phyloP scores from a whole-genome alignment of 2,113 vertebrate genomes.

The Phalacrocorax brasilianus region DNA sequence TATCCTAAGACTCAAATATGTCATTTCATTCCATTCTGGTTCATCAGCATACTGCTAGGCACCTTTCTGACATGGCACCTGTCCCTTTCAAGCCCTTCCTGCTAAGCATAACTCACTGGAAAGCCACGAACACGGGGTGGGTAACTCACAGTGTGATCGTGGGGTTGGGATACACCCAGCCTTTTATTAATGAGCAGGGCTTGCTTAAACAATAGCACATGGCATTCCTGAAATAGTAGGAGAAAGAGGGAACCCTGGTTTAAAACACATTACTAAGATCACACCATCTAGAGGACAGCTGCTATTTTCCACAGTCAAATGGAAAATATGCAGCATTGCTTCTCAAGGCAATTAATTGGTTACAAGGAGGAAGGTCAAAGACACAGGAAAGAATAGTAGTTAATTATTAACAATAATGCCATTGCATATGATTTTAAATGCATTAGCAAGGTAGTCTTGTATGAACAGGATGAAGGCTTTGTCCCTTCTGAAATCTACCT shows the following conservation, averaged over 20 bases:
- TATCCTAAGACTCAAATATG: background rate
- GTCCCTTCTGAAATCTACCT: background rate
- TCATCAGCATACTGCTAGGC: background rate
- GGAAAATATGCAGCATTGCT: background rate
- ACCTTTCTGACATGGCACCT: background rate
- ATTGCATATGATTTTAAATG: too few species aligned
- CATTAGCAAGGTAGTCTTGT: background rate
- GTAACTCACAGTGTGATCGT: accelerated
- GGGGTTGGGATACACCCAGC: background rate
- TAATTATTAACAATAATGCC: background rate
- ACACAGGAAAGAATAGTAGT: background rate
- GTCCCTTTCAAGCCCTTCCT: background rate
- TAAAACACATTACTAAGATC: background rate
- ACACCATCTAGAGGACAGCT: background rate
- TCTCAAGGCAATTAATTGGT: background rate
- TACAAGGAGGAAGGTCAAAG: background rate
- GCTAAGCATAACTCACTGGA: background rate
- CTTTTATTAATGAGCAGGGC: background rate
- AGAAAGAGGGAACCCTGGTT: background rate
- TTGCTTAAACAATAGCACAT: background rate
- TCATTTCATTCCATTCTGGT: background rate
- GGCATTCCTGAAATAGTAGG: background rate
- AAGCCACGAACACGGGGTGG: background rate
- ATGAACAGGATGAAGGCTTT: background rate
- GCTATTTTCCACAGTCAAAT: background rate